phyloP scores from a whole-genome alignment of 2,113 vertebrate genomes.

The Stegostoma tigrinum region DNA sequence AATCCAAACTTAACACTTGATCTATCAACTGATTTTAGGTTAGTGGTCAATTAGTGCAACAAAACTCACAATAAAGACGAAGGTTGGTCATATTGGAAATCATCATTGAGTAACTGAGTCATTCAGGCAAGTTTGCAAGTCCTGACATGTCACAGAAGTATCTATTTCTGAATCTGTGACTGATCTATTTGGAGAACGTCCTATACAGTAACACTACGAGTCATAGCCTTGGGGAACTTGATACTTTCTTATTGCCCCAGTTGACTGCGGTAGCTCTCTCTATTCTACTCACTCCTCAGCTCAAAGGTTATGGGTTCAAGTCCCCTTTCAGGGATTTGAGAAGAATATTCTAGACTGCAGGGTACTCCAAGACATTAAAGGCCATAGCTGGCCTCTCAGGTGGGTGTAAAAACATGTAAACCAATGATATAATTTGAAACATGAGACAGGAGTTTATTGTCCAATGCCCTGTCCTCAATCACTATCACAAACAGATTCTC shows the following conservation, averaged over 20 bases:
- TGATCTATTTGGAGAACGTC: neutral
- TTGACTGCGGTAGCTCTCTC: no score
- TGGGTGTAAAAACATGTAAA: neutral
- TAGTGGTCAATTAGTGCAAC: neutral
- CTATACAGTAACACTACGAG: neutral
- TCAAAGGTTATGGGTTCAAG: neutral
- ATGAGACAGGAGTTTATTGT: neutral
- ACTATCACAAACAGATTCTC: neutral
- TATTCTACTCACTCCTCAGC: neutral
- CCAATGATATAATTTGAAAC: neutral
- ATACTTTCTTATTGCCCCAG: neutral
- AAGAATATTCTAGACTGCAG: neutral
- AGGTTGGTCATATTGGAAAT: neutral
- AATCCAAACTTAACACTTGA: neutral
- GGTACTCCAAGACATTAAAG: neutral
- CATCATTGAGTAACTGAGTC: neutral
- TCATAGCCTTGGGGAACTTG: neutral
- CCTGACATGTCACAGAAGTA: neutral
- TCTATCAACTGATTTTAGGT: neutral
- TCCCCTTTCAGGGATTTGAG: neutral
- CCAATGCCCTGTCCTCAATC: neutral
- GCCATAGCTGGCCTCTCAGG: neutral
- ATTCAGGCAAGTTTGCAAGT: neutral
- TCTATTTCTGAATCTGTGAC: neutral
- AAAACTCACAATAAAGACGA: neutral